phyloP scores from a whole-genome alignment of 2,797 vertebrate genomes.

The Propithecus perrieri region DNA sequence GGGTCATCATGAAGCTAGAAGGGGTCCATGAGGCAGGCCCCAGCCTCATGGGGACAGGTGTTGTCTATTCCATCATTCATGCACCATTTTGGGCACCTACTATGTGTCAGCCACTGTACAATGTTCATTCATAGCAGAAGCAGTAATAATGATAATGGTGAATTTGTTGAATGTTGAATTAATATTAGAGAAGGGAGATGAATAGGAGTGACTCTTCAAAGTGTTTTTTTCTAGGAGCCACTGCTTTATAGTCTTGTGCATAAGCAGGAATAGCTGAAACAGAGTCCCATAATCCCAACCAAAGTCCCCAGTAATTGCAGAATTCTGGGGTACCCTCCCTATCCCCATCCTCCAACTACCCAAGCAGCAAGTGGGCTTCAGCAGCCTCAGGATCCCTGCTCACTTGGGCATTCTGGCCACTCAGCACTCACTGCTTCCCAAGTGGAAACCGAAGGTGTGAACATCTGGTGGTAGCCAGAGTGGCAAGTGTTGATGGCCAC shows the following conservation, averaged over 20 bases:
- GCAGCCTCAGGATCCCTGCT: background rate
- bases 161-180: background rate
- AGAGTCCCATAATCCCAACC: background rate
- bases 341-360: background rate
- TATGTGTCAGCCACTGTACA: background rate
- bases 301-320: background rate
- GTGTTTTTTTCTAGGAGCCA: background rate
- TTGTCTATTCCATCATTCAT: background rate
- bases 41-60: background rate
- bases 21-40: background rate
- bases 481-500: background rate
- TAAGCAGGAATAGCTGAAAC: background rate
- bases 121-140: no score
- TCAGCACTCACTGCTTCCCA: background rate
- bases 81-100: background rate
- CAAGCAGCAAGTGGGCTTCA: background rate
- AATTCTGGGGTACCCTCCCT: background rate
- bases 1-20: background rate
- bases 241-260: background rate
- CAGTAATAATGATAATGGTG: background rate
- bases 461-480: background rate
- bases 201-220: background rate
- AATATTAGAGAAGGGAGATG: background rate
- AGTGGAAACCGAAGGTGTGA: background rate
- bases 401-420: background rate